Conservation (phyloP, 2,113 vertebrate species). For the Thamnophis sirtalis region DNA sequence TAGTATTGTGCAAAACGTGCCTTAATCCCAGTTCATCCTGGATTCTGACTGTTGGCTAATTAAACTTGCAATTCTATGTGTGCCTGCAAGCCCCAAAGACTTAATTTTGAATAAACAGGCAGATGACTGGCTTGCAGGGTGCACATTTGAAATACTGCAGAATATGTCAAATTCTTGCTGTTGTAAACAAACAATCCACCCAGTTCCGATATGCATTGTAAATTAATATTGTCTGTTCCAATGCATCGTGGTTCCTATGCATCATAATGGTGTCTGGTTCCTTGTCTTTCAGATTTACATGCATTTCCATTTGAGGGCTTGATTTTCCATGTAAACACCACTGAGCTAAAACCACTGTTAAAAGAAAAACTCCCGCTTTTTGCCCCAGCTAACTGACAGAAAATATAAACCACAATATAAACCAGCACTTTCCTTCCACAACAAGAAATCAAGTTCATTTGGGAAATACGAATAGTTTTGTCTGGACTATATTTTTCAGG, state of each 20-base stretch:
- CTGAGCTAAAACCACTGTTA: accelerated
- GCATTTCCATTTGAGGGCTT: constrained; percentile 3
- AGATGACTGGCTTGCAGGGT: neutral
- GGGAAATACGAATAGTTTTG: neutral
- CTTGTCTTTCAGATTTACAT: constrained; percentile 35
- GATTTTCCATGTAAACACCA: accelerated
- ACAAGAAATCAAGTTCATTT: neutral
- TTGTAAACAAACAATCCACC: neutral
- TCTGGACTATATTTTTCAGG: neutral
- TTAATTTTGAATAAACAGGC: neutral
- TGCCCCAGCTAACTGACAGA: neutral
- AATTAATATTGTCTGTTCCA: constrained; percentile 19
- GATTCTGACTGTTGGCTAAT: neutral
- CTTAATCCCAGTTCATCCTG: neutral
- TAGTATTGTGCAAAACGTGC: neutral
- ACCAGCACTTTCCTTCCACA: neutral
- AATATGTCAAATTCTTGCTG: constrained; percentile 22
- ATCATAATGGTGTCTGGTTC: constrained; percentile 28
- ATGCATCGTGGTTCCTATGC: neutral
- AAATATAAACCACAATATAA: neutral
- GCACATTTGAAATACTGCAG: constrained; percentile 1
- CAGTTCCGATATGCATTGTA: constrained; percentile 16
- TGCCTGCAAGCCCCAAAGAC: neutral
- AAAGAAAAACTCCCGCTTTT: neutral
- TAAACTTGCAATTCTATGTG: neutral